Conservation (phyloP, 2,113 vertebrate species). For the Geococcyx californianus region DNA sequence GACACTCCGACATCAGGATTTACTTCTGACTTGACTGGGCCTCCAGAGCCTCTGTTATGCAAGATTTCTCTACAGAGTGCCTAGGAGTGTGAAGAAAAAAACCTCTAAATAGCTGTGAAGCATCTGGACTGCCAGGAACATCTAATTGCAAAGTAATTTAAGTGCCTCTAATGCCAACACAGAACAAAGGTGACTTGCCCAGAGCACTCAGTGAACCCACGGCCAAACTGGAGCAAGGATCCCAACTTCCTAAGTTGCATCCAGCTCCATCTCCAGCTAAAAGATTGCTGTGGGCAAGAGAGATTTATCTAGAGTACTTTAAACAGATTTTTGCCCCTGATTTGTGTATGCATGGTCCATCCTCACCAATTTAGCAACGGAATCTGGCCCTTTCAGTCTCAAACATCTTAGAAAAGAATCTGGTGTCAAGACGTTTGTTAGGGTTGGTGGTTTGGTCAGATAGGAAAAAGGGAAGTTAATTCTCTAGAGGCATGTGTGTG, state of each 20-base stretch:
- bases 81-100: not conserved
- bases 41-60: not conserved
- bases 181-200: not conserved
- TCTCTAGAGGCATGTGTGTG: constrained; percentile 13
- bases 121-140: constrained; percentile 14
- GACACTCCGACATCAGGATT: not conserved
- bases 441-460: constrained; percentile 19
- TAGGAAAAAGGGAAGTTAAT: constrained; percentile 23
- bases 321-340: not conserved
- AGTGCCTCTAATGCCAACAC: not conserved
- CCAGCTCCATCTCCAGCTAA: not conserved
- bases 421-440: constrained; percentile 45
- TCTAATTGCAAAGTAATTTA: not conserved
- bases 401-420: not conserved
- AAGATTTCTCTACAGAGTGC: not conserved
- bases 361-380: not conserved
- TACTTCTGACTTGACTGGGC: not conserved
- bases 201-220: not conserved
- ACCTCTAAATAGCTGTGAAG: not conserved
- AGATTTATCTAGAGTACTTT: not conserved
- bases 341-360: not conserved
- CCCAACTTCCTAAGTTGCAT: not conserved
- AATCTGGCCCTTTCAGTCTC: not conserved
- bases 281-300: not conserved
- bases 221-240: not conserved